Evolutionary conservation across 2,888 invertebrate genomes (phyloP).

Genomic region (Lumbricus terrestris): DNA sequence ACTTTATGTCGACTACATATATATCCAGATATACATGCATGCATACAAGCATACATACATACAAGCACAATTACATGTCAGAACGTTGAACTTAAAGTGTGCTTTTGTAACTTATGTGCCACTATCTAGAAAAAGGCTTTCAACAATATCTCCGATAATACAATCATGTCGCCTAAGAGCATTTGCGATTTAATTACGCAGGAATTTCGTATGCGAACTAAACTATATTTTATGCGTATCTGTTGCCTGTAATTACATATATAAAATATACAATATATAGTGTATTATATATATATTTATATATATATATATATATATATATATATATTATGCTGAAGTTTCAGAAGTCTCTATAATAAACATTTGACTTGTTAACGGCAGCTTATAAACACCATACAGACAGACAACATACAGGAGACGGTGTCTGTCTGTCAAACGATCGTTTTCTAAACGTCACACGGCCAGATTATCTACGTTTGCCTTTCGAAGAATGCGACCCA

Average conservation of each 20-base stretch:
- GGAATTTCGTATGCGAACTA: not conserved
- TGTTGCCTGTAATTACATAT: too few relatives aligned
- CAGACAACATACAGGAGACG: not conserved
- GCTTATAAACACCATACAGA: not conserved
- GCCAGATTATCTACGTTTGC: not conserved
- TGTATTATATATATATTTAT: too few relatives aligned
- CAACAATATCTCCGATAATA: not conserved
- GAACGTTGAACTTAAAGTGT: not conserved
- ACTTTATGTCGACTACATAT: too few relatives aligned
- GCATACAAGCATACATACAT: too few relatives aligned
- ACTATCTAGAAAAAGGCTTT: not conserved
- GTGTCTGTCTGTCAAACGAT: not conserved
- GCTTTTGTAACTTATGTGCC: not conserved
- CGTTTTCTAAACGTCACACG: not conserved
- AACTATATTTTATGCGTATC: not conserved
- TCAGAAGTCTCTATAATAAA: not conserved
- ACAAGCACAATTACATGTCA: not conserved
- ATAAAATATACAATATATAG: too few relatives aligned
- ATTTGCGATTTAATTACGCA: not conserved
- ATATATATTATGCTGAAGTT: not conserved
- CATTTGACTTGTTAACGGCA: not conserved
- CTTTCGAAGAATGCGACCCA: not conserved
- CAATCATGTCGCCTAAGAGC: not conserved
- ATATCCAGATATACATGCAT: too few relatives aligned
- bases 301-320: too few relatives aligned